Evolutionary conservation across 1,140 invertebrate genomes (phyloP).

Genomic region (Drosophila miranda): DNA sequence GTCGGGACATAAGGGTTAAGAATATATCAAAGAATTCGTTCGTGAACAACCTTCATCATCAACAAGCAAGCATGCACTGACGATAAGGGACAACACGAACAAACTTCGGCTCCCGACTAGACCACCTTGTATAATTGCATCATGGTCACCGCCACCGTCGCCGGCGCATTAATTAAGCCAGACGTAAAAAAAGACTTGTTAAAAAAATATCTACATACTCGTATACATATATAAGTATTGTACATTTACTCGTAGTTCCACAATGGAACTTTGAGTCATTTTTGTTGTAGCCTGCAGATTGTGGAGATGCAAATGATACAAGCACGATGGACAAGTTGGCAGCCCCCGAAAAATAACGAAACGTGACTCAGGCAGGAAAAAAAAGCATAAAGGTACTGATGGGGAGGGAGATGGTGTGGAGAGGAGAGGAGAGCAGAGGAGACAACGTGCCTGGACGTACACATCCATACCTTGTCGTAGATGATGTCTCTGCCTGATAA

Average conservation of each 20-base stretch:
- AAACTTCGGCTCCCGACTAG: no score
- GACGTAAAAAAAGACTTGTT: conserved; percentile 37
- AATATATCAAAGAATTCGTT: no score
- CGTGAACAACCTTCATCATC: no score
- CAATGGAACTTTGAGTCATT: conserved; percentile 55
- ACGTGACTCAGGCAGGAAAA: conserved; percentile 60
- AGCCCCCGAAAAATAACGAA: conserved; percentile 49
- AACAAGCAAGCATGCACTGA: no score
- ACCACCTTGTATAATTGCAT: no score
- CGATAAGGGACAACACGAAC: no score
- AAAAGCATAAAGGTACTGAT: background rate
- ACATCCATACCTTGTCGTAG: conserved; percentile 18
- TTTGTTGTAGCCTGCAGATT: conserved; percentile 43
- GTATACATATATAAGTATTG: background rate
- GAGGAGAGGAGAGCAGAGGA: no score
- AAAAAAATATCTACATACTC: conserved; percentile 14
- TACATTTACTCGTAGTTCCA: conserved; percentile 4
- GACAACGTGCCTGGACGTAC: conserved; percentile 54
- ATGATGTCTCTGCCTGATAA: conserved; percentile 63
- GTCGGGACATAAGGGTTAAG: no score
- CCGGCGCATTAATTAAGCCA: conserved; percentile 65
- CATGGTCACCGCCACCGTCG: no score
- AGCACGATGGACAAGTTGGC: conserved; percentile 42
- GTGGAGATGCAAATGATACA: conserved; percentile 53
- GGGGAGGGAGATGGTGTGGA: background rate